A percentile compares a stretch with the other conserved stretches of the same genome.
Evolutionary conservation across 2,888 invertebrate species (phyloP).

Genomic region (Pyrochroa serraticornis): DNA sequence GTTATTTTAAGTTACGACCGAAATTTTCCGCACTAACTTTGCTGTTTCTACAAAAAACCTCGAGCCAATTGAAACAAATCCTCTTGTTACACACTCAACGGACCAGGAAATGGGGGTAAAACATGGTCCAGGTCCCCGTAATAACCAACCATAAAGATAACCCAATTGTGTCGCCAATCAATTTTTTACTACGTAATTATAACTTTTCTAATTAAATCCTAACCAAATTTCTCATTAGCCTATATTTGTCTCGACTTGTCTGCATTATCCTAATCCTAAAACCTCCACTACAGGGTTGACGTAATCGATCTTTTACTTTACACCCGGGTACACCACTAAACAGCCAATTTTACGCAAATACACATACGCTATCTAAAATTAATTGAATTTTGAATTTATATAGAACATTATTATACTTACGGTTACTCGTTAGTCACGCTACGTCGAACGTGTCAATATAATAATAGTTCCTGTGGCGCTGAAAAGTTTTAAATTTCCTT

Average conservation of each 20-base stretch:
- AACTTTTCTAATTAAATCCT: conserved; percentile 6
- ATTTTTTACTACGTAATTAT: not conserved
- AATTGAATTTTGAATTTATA: too few species aligned
- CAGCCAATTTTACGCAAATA: too few species aligned
- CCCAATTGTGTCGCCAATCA: conserved; percentile 3
- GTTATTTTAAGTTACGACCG: conserved; percentile 9
- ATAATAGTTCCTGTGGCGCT: too few species aligned
- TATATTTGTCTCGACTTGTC: not conserved
- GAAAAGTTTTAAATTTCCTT: too few species aligned
- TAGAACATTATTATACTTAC: too few species aligned
- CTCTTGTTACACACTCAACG: not conserved
- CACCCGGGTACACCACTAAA: too few species aligned
- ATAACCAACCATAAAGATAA: conserved; percentile 2
- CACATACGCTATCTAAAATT: too few species aligned
- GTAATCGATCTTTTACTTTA: too few species aligned
- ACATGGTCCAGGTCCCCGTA: conserved; percentile 16
- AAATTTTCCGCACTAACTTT: conserved; percentile 2
- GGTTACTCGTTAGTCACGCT: too few species aligned
- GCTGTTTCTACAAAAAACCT: conserved; percentile 9
- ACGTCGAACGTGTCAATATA: too few species aligned
- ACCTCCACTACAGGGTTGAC: not conserved
- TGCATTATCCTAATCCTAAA: not conserved
- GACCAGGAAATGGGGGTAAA: conserved; percentile 20
- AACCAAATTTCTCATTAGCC: not conserved
- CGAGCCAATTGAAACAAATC: conserved; percentile 6